Percentiles rank a stretch among this genome's conserved stretches.
phyloP scores from a whole-genome alignment of 1,140 invertebrate genomes.

The Halotydeus destructor region DNA sequence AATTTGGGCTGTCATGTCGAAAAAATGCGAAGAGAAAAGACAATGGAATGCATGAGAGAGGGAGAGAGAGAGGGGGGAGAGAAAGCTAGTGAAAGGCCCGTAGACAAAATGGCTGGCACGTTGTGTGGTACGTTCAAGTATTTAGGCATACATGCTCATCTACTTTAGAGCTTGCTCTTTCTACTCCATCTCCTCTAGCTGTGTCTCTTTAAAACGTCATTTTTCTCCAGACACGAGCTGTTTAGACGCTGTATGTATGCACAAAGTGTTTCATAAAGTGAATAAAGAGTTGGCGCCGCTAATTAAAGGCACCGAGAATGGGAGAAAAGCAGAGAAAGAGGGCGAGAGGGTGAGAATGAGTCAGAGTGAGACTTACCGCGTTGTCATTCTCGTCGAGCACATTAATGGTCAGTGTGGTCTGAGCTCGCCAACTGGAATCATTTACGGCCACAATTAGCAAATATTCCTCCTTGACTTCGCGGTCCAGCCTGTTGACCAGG shows the following conservation, averaged over 20 bases:
- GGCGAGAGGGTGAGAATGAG: too few species aligned
- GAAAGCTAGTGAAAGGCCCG: not conserved
- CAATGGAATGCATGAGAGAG: not conserved
- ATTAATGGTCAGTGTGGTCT: slow-evolving; percentile 70
- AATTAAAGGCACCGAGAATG: too few species aligned
- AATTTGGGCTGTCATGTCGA: slow-evolving; percentile 36
- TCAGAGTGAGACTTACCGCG: slow-evolving; percentile 33
- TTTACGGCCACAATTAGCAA: slow-evolving; percentile 60
- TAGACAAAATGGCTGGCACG: not conserved
- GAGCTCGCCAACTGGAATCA: slow-evolving; percentile 67
- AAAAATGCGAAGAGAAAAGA: not conserved
- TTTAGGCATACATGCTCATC: not conserved
- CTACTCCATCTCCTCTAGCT: not conserved
- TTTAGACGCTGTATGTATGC: too few species aligned
- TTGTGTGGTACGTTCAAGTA: not conserved
- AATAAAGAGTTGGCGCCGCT: too few species aligned
- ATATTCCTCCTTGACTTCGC: slow-evolving; percentile 77
- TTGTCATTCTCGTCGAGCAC: slow-evolving; percentile 91
- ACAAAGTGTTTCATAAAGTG: too few species aligned
- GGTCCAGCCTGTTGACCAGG: slow-evolving; percentile 53
- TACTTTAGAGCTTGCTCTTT: not conserved
- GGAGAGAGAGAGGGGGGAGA: slow-evolving; percentile 1
- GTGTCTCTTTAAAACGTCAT: not conserved
- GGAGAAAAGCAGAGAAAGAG: too few species aligned
- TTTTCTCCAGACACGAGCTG: not conserved